Conservation (phyloP, 2,113 vertebrate genomes). For the Garra rufa region DNA sequence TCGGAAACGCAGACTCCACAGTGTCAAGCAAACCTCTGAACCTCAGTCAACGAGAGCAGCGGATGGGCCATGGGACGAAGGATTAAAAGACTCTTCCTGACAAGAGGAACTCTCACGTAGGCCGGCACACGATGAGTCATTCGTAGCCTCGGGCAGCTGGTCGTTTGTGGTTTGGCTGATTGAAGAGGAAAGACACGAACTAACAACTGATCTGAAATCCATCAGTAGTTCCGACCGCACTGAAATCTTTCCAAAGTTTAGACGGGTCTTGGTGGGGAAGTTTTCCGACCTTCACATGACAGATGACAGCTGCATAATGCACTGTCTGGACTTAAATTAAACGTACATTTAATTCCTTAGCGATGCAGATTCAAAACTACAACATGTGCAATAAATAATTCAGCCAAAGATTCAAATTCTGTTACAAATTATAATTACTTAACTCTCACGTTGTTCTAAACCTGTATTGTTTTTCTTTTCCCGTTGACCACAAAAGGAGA, state of each 20-base stretch:
- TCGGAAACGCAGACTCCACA: neutral
- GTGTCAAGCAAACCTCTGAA: conserved; percentile 28
- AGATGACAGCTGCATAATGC: conserved; percentile 2
- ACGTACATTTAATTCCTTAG: neutral
- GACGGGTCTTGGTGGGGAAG: conserved; percentile 17
- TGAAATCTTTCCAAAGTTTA: conserved; percentile 37
- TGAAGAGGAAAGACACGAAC: conserved; percentile 35
- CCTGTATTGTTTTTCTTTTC: neutral
- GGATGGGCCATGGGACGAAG: conserved; percentile 18
- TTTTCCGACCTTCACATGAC: conserved; percentile 39
- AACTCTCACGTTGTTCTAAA: neutral
- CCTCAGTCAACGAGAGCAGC: neutral
- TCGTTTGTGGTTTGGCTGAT: conserved; percentile 35
- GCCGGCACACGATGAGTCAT: conserved; percentile 6
- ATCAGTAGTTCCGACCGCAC: conserved; percentile 24
- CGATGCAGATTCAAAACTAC: neutral
- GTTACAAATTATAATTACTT: neutral
- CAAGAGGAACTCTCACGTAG: conserved; percentile 14
- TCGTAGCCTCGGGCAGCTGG: conserved; percentile 26
- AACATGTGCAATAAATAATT: neutral
- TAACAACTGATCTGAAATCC: conserved; percentile 35
- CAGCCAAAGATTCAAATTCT: neutral
- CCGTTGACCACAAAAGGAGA: neutral
- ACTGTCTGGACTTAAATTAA: conserved; percentile 2
- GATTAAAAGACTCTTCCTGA: conserved; percentile 26